A percentile compares a stretch with the other conserved stretches of the same genome.
These are phyloP conservation scores for Limulus polyphemus DNA, from an alignment of 2,888 invertebrate species.

Conservation along the genomic window DNA sequence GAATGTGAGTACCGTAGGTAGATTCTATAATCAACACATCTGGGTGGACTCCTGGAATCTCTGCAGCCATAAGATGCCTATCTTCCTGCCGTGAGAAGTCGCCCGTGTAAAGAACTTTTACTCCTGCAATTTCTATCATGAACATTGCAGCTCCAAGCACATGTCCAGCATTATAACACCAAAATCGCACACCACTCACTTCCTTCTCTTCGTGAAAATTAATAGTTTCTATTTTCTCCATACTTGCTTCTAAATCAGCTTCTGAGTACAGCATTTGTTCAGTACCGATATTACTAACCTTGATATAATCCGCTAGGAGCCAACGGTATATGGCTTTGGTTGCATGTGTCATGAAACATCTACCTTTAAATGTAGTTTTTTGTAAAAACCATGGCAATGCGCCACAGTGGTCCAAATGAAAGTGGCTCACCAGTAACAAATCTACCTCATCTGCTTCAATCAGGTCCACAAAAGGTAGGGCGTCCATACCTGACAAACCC, in stretches of 20 bases:
- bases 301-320: conserved; percentile 96
- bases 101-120: conserved; percentile 85
- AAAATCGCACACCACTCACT: conserved; percentile 81
- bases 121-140: conserved; percentile 99
- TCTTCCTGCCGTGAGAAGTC: conserved; percentile 99
- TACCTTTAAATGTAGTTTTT: conserved; percentile 92
- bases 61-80: conserved; percentile 97
- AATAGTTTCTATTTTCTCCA: conserved; percentile 92
- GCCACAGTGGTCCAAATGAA: conserved; percentile 96
- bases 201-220: conserved; percentile 98
- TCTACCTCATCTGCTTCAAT: conserved; percentile 93
- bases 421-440: conserved; percentile 68
- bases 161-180: conserved; percentile 98
- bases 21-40: conserved; percentile 97
- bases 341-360: conserved; percentile 99
- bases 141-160: conserved; percentile 99
- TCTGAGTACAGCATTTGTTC: conserved; percentile 96
- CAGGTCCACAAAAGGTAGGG: conserved; percentile 90
- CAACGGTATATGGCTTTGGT: conserved; percentile 98
- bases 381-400: conserved; percentile 94
- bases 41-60: conserved; percentile 89
- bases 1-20: conserved; percentile 97
- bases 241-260: conserved; percentile 88
- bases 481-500: conserved; percentile 81
- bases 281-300: conserved; percentile 94